Evolutionary conservation across 1,140 invertebrate species (phyloP).

Genomic region (Stegodyphus mimosarum): DNA sequence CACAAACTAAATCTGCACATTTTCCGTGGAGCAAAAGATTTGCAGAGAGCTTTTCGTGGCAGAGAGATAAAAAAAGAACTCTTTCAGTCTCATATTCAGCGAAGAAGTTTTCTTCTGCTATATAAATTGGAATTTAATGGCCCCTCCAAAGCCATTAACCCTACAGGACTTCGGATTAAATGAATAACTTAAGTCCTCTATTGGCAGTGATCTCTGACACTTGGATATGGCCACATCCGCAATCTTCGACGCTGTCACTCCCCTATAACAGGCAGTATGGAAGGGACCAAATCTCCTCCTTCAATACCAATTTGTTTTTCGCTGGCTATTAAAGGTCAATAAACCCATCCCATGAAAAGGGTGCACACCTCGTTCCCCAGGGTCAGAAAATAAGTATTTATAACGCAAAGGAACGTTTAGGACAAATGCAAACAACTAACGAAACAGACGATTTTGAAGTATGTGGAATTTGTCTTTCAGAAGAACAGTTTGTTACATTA

Average conservation of each 20-base stretch:
- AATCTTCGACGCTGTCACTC: slow-evolving; percentile 41
- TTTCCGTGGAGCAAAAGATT: too few relatives aligned
- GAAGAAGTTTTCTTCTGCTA: neutral
- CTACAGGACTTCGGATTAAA: slow-evolving; percentile 37
- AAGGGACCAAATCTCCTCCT: slow-evolving; percentile 5
- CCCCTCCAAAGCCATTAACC: slow-evolving; percentile 37
- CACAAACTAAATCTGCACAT: too few relatives aligned
- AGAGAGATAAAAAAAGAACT: too few relatives aligned
- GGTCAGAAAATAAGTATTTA: too few relatives aligned
- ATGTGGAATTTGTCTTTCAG: too few relatives aligned
- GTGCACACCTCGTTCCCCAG: slow-evolving; percentile 22
- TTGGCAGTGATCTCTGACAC: slow-evolving; percentile 45
- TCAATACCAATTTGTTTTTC: slow-evolving; percentile 46
- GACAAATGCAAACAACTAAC: too few relatives aligned
- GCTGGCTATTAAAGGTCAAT: slow-evolving; percentile 41
- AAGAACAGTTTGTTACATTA: too few relatives aligned
- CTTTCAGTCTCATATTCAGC: neutral
- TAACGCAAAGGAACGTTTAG: too few relatives aligned
- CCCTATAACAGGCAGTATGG: slow-evolving; percentile 14
- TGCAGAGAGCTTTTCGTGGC: too few relatives aligned
- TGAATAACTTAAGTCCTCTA: slow-evolving; percentile 47
- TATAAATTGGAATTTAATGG: slow-evolving; percentile 58
- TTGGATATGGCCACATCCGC: slow-evolving; percentile 23
- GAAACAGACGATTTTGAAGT: too few relatives aligned
- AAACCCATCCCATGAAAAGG: slow-evolving; percentile 20